phyloP scores from a whole-genome alignment of 2,797 vertebrate species.

The Orestias chungarensis region DNA sequence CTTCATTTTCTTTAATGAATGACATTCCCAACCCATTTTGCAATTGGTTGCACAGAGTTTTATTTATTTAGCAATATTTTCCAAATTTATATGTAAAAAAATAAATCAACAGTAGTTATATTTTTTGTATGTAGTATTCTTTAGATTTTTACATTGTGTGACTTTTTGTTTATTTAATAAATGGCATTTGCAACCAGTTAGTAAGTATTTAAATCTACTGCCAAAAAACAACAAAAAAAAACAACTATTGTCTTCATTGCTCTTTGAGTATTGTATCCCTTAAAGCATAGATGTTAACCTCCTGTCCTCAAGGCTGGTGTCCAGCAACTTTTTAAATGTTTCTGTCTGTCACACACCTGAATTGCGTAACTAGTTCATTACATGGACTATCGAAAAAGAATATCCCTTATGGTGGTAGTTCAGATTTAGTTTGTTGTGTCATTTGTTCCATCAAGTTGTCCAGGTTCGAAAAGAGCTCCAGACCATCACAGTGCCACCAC shows the following conservation, averaged over 20 bases:
- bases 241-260: background rate
- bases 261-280: background rate
- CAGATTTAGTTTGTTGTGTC: background rate
- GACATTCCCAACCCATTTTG: conserved; percentile 27
- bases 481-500: background rate
- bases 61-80: no score
- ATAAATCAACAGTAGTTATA: no score
- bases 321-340: background rate
- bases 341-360: background rate
- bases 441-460: background rate
- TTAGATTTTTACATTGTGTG: no score
- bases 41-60: no score
- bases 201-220: background rate
- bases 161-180: conserved; percentile 42
- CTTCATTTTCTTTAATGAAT: conserved; percentile 36
- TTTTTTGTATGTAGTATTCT: no score
- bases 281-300: background rate
- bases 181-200: conserved; percentile 21
- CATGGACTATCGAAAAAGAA: no score
- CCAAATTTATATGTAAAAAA: no score
- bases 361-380: background rate
- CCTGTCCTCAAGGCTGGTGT: background rate
- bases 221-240: background rate
- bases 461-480: background rate
- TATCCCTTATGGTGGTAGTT: no score